These are phyloP conservation scores for Bacillus rossius DNA, from an alignment of 1,140 invertebrate genomes.

Conservation along the genomic window DNA sequence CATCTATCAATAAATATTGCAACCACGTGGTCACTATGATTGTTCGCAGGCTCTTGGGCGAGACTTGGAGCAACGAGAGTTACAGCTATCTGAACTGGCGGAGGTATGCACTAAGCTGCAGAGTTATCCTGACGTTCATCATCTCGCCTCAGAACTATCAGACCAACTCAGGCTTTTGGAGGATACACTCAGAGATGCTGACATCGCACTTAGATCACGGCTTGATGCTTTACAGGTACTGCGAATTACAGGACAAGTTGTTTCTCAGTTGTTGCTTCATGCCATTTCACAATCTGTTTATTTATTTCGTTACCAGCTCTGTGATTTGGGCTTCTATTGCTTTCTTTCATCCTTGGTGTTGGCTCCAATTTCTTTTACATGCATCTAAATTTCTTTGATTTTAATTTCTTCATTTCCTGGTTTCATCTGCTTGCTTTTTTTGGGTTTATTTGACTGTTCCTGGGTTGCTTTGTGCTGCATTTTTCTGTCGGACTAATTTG, in stretches of 20 bases:
- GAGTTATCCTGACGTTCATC: slow-evolving; percentile 41
- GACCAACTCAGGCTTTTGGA: slow-evolving; percentile 50
- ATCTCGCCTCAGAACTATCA: slow-evolving; percentile 47
- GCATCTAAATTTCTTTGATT: neutral
- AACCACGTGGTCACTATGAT: too few relatives aligned
- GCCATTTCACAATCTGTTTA: neutral
- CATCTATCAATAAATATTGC: too few relatives aligned
- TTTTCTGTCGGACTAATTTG: neutral
- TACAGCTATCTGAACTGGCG: slow-evolving; percentile 50
- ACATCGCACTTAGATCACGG: slow-evolving; percentile 47
- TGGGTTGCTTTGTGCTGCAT: neutral
- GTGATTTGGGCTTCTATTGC: too few relatives aligned
- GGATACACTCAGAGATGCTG: slow-evolving; percentile 49
- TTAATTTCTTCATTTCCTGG: neutral
- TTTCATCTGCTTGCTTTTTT: neutral
- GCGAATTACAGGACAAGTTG: neutral
- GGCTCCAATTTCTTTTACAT: neutral
- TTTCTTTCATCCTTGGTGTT: neutral
- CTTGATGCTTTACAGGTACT: slow-evolving; percentile 47
- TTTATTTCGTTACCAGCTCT: neutral
- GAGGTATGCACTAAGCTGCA: slow-evolving; percentile 47
- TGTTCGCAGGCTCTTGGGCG: slow-evolving; percentile 38
- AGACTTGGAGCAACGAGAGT: slow-evolving; percentile 51
- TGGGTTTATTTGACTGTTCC: neutral
- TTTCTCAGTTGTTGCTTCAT: neutral